Base-by-base conservation (phyloP, 2,113 vertebrate species). In the Pteruthius melanotis region DNA sequence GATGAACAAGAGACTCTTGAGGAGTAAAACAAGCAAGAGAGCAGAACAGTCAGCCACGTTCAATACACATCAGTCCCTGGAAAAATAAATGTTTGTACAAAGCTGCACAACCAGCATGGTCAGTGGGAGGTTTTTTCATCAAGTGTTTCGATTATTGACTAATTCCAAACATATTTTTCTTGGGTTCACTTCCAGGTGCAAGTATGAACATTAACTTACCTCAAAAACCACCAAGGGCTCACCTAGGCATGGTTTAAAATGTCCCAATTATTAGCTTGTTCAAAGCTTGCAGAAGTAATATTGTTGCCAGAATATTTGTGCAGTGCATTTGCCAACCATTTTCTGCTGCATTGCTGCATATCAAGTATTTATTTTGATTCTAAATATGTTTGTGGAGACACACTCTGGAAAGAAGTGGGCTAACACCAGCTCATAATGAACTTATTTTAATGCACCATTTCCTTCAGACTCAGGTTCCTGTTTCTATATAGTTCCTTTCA, bases 31-130 rank as follows among this genome's bases (percentile, higher is more conserved):
- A 93, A 89, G 85, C 86, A 86, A 88, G 86, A 2, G 10, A 87
- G 59, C 3, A 5, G 79, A 93, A 94, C 75, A 83, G 50, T n/a
- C 64, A 81, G 69, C 52, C 87, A 74, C 1, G 1, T 26, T 93
- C 79, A 77, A 59, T 57, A 86, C 61, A 56, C 49, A 79, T 65
- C 79, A 88, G 5, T 50, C 42, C 21, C 31, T 4, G 74, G 71
- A 83, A 92, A 95, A 94, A 94, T 47, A 90, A 95, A 93, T 96
- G 87, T 94, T 96, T 96, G 84, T 74, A 88, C 91, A 95, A 88
- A 90, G 85, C 71, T 83, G 82, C 59, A 91, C 75, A 83, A 70
- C 75, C 75, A 83, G 53, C 57, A 45, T 52, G 39, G 54, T 74
- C 66, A 93, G 54, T 33, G 33, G 45, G 50, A 80, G 54, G 10